phyloP scores from a whole-genome alignment of 2,797 vertebrate species.

The Hemitrygon akajei region DNA sequence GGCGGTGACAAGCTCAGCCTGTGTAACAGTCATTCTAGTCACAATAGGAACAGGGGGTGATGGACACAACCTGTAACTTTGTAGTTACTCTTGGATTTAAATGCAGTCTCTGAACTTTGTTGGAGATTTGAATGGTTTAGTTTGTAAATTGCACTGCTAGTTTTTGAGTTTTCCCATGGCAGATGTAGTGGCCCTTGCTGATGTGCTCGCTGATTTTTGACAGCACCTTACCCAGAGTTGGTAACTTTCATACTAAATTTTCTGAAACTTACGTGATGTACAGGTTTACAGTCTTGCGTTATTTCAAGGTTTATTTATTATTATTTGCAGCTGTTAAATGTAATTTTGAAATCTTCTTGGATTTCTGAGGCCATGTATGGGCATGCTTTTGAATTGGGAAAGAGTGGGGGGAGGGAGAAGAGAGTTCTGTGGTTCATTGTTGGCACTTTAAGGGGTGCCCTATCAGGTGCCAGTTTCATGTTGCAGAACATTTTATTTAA shows the following conservation, averaged over 20 bases:
- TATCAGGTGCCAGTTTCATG: slow-evolving; percentile 10
- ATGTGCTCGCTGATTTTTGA: background rate
- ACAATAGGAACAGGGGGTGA: slow-evolving; percentile 62
- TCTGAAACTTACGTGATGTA: background rate
- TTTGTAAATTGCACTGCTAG: slow-evolving; percentile 30
- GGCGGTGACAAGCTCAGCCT: slow-evolving; percentile 50
- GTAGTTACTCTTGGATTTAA: background rate
- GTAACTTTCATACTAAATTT: slow-evolving; percentile 20
- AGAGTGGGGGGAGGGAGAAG: background rate
- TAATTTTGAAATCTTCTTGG: slow-evolving; percentile 8
- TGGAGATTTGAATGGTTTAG: slow-evolving; percentile 13
- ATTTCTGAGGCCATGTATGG: background rate
- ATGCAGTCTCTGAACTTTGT: slow-evolving; percentile 14
- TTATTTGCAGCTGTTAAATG: slow-evolving; percentile 11
- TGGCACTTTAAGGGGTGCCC: slow-evolving; percentile 16
- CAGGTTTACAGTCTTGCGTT: background rate
- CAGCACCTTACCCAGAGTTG: background rate
- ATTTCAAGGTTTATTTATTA: slow-evolving; percentile 33
- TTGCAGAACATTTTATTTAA: background rate
- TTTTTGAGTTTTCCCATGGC: slow-evolving; percentile 7
- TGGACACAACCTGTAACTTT: background rate
- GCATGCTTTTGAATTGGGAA: background rate
- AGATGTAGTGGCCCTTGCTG: slow-evolving; percentile 22
- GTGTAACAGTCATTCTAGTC: slow-evolving; percentile 57
- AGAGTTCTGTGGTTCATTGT: background rate